A percentile compares a stretch with the other conserved stretches of the same genome.
phyloP scores from a whole-genome alignment of 2,888 invertebrate genomes.

The Noctua janthe region DNA sequence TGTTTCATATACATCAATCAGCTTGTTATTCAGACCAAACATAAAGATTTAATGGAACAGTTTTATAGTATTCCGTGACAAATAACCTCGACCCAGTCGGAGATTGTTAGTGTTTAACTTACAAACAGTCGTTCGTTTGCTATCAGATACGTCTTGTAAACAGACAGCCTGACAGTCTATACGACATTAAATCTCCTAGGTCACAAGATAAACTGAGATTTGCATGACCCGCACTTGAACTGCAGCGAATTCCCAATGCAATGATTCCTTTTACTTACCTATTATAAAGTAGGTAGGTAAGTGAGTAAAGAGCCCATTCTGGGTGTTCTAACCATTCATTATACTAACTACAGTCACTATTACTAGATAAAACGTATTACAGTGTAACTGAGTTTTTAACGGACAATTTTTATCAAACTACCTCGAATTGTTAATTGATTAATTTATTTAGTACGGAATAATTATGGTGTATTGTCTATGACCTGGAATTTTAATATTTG shows the following conservation, averaged over 20 bases:
- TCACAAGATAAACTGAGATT: conserved; percentile 79
- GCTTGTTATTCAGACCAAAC: conserved; percentile 8
- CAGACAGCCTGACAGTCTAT: conserved; percentile 67
- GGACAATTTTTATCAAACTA: too few species aligned
- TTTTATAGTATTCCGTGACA: conserved; percentile 43
- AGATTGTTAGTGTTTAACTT: conserved; percentile 56
- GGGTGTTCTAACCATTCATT: not conserved
- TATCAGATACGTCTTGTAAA: conserved; percentile 68
- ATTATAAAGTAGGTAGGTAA: not conserved
- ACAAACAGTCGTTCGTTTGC: conserved; percentile 68
- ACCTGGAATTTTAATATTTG: too few species aligned
- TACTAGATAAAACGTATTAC: too few species aligned
- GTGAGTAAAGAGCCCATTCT: not conserved
- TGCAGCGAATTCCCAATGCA: conserved; percentile 50
- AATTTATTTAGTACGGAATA: too few species aligned
- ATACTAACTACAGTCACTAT: not conserved
- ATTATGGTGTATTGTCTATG: too few species aligned
- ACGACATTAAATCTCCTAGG: conserved; percentile 82
- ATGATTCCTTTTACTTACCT: not conserved
- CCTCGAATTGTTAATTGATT: too few species aligned
- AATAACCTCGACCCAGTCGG: conserved; percentile 63
- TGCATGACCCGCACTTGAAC: conserved; percentile 74
- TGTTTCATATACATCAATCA: conserved; percentile 13
- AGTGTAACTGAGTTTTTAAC: too few species aligned
- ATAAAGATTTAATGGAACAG: conserved; percentile 30